Evolutionary conservation across 2,888 invertebrate genomes (phyloP).

Genomic region (Empis stercorea): DNA sequence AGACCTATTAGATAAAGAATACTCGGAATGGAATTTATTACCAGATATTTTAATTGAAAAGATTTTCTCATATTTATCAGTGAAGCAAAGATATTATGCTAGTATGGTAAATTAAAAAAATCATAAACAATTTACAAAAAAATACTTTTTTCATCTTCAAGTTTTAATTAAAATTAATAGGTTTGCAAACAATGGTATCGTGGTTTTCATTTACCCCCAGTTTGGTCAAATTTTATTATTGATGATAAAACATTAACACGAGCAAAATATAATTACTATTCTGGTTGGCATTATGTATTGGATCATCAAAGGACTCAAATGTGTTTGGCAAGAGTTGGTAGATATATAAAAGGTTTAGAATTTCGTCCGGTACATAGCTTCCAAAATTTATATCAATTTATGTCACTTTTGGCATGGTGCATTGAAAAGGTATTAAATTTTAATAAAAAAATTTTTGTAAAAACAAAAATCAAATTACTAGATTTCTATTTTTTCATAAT

Average conservation of each 20-base stretch:
- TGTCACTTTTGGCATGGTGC: conserved; percentile 67
- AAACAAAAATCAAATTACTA: not conserved
- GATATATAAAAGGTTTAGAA: conserved; percentile 49
- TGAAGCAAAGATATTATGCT: conserved; percentile 58
- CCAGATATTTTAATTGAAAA: conserved; percentile 62
- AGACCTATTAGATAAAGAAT: conserved; percentile 31
- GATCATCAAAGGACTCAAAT: conserved; percentile 61
- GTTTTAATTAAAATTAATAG: conserved; percentile 15
- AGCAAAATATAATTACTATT: conserved; percentile 64
- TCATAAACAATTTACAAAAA: not conserved
- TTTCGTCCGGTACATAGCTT: conserved; percentile 65
- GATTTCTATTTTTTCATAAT: not conserved
- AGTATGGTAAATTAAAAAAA: conserved; percentile 45
- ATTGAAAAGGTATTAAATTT: conserved; percentile 39
- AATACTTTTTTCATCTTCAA: not conserved
- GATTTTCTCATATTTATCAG: conserved; percentile 53
- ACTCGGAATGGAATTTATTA: conserved; percentile 49
- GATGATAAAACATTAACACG: conserved; percentile 61
- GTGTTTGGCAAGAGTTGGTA: conserved; percentile 55
- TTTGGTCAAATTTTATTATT: conserved; percentile 63
- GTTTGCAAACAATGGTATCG: conserved; percentile 45
- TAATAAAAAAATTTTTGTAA: not conserved
- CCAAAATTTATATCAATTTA: conserved; percentile 71
- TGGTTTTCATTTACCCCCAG: conserved; percentile 56
- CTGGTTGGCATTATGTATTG: conserved; percentile 64